These are phyloP conservation scores for Fringilla coelebs DNA, from an alignment of 2,797 vertebrate genomes.

Conservation along the genomic window DNA sequence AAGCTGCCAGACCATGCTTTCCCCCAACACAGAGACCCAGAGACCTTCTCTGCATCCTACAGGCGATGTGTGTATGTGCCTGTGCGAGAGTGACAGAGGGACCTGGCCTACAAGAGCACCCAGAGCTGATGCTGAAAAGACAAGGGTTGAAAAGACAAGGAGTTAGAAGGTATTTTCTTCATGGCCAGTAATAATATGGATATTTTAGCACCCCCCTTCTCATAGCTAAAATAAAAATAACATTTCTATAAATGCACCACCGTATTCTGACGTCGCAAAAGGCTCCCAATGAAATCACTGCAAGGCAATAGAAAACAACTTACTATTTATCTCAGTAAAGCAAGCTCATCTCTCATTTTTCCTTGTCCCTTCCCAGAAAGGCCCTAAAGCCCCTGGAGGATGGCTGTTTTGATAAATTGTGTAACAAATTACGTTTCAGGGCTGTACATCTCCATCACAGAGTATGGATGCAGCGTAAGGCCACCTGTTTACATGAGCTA, in stretches of 20 bases:
- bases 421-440: background rate
- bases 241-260: conserved; percentile 12
- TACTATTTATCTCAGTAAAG: background rate
- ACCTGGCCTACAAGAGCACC: background rate
- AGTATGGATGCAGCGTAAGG: background rate
- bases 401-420: background rate
- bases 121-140: background rate
- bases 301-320: conserved; percentile 16
- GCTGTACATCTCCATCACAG: background rate
- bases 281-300: background rate
- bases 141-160: background rate
- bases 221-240: conserved; percentile 43
- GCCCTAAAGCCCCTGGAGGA: background rate
- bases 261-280: background rate
- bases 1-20: background rate
- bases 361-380: background rate
- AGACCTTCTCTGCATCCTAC: background rate
- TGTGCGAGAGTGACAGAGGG: background rate
- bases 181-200: background rate
- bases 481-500: conserved; percentile 51
- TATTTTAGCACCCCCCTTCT: background rate
- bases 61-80: fast-evolving
- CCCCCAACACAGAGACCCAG: background rate
- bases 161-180: background rate
- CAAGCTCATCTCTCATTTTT: background rate